Percentiles rank a stretch among this genome's conserved stretches.
Conservation (phyloP, 2,113 vertebrate genomes). For the Reinhardtius hippoglossoides region DNA sequence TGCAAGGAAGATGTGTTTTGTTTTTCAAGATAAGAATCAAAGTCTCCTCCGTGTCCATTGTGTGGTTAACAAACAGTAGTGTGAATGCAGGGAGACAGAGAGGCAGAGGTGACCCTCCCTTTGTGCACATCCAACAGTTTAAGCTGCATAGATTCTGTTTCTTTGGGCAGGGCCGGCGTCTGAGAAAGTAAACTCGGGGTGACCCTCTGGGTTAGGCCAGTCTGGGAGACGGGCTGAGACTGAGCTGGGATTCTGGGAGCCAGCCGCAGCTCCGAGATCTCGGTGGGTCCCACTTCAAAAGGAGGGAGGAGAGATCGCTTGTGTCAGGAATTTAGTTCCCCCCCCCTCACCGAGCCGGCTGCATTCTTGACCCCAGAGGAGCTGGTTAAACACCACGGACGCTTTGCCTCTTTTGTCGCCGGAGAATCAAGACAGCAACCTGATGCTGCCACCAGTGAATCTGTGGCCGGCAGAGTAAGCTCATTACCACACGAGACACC, state of each 20-base stretch:
- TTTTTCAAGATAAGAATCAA: constrained; percentile 51
- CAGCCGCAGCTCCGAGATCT: constrained; percentile 68
- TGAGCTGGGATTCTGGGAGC: constrained; percentile 73
- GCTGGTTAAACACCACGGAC: constrained; percentile 83
- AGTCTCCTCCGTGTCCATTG: constrained; percentile 60
- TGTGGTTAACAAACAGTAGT: constrained; percentile 66
- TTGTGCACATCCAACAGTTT: constrained; percentile 81
- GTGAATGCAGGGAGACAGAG: constrained; percentile 54
- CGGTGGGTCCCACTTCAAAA: constrained; percentile 73
- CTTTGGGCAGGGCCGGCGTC: constrained; percentile 77
- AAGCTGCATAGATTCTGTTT: constrained; percentile 87
- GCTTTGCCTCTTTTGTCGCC: constrained; percentile 79
- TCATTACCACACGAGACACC: constrained; percentile 67
- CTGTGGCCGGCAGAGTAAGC: constrained; percentile 67
- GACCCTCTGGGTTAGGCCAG: constrained; percentile 87
- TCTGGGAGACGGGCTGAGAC: constrained; percentile 76
- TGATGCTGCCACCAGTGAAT: constrained; percentile 78
- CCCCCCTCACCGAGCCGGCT: constrained; percentile 56
- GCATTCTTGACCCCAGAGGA: constrained; percentile 84
- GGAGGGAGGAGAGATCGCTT: constrained; percentile 78
- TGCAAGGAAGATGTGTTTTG: constrained; percentile 31
- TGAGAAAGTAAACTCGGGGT: constrained; percentile 90
- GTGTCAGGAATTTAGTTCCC: constrained; percentile 81
- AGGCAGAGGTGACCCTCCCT: constrained; percentile 65
- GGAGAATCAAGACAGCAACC: constrained; percentile 77